phyloP scores from a whole-genome alignment of 2,113 vertebrate species.

The Chitala chitala region DNA sequence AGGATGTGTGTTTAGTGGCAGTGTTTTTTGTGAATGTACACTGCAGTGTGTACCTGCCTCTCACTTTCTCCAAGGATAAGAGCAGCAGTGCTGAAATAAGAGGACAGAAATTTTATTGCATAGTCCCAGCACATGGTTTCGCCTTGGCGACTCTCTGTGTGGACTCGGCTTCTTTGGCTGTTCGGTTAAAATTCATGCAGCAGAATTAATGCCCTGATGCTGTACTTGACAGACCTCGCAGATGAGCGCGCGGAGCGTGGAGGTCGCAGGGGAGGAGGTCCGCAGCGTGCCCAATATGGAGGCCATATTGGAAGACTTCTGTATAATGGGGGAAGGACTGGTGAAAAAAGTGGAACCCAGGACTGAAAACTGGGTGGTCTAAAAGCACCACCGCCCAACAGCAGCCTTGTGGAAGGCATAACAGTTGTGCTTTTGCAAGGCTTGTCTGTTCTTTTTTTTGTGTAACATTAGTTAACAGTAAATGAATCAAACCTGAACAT shows the following conservation, averaged over 20 bases:
- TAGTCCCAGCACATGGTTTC: too few relatives aligned
- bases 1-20: too few relatives aligned
- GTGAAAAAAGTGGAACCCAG: conserved; percentile 74
- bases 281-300: conserved; percentile 76
- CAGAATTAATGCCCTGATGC: background rate
- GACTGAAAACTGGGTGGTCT: conserved; percentile 85
- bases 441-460: background rate
- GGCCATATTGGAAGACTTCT: conserved; percentile 86
- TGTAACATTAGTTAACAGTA: background rate
- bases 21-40: too few relatives aligned
- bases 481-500: background rate
- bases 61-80: too few relatives aligned
- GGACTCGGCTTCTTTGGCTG: background rate
- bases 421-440: background rate
- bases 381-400: conserved; percentile 27
- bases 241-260: conserved; percentile 66
- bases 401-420: background rate
- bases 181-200: background rate
- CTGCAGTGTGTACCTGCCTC: too few relatives aligned
- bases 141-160: background rate
- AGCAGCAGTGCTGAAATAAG: too few relatives aligned
- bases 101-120: too few relatives aligned
- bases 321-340: conserved; percentile 76
- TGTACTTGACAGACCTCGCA: conserved; percentile 65
- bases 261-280: conserved; percentile 51